phyloP scores from a whole-genome alignment of 2,113 vertebrate species.

The Sylvietta virens region DNA sequence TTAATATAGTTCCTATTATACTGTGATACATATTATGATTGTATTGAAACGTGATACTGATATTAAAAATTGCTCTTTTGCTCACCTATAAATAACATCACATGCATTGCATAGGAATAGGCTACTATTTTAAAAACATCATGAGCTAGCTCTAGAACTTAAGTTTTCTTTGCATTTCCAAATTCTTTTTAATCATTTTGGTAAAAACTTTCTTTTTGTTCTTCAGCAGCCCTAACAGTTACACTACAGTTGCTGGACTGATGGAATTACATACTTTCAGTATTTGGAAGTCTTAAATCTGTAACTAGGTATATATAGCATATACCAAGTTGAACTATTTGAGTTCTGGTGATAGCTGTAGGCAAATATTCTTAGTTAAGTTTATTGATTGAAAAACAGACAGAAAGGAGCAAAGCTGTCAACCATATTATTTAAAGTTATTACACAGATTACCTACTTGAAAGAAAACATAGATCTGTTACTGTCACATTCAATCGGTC shows the following conservation, averaged over 20 bases:
- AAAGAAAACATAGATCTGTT: neutral
- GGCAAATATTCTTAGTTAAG: neutral
- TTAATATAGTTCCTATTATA: neutral
- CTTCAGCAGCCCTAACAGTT: neutral
- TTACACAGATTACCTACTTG: neutral
- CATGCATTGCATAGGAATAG: neutral
- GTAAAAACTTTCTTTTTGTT: neutral
- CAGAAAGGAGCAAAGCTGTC: neutral
- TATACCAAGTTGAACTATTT: neutral
- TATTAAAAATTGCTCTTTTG: neutral
- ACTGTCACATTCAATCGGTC: neutral
- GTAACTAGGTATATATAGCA: neutral
- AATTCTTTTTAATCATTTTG: neutral
- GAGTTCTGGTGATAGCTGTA: neutral
- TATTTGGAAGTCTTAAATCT: neutral
- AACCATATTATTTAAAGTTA: neutral
- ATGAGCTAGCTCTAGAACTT: neutral
- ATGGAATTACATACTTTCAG: neutral
- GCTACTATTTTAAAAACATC: neutral
- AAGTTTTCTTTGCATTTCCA: neutral
- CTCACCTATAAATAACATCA: neutral
- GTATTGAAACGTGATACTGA: neutral
- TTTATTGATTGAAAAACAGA: neutral
- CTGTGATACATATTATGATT: neutral
- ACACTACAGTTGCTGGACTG: neutral